A percentile compares a stretch with the other conserved stretches of the same genome.
Evolutionary conservation across 2,888 invertebrate genomes (phyloP).

Genomic region (Ctena decussata): DNA sequence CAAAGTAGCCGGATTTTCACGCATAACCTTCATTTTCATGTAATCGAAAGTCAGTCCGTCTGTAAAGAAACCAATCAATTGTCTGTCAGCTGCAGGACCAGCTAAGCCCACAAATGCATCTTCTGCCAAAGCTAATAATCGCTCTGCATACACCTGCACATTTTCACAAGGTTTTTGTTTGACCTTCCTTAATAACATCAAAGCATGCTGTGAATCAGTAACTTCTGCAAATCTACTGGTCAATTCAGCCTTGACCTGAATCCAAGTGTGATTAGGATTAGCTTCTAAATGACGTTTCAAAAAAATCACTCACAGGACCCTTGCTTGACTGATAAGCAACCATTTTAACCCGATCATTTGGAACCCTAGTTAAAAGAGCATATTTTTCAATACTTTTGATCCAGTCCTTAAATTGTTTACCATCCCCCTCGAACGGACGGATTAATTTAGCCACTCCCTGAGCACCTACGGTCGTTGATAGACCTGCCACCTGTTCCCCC

Average conservation of each 20-base stretch:
- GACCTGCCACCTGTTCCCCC: too few species aligned
- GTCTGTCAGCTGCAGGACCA: background rate
- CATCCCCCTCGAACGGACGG: background rate
- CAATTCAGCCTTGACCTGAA: background rate
- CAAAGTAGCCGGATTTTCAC: constrained; percentile 22
- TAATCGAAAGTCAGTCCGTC: constrained; percentile 35
- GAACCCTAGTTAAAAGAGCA: background rate
- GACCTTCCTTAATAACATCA: background rate
- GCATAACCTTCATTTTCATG: constrained; percentile 42
- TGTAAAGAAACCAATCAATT: constrained; percentile 35
- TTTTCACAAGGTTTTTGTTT: constrained; percentile 2
- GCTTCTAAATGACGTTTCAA: background rate
- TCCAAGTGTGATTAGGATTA: background rate
- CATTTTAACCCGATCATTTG: background rate
- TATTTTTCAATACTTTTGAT: constrained; percentile 8
- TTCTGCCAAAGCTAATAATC: constrained; percentile 2
- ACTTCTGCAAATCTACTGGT: background rate
- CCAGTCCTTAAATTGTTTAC: background rate
- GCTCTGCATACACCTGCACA: constrained; percentile 8
- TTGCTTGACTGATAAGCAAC: background rate
- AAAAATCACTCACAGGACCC: background rate
- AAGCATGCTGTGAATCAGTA: background rate
- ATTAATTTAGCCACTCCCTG: background rate
- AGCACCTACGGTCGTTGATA: too few species aligned
- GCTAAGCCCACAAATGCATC: background rate